These are phyloP conservation scores for Crenuchus spilurus DNA, from an alignment of 2,797 vertebrate genomes.

Conservation along the genomic window DNA sequence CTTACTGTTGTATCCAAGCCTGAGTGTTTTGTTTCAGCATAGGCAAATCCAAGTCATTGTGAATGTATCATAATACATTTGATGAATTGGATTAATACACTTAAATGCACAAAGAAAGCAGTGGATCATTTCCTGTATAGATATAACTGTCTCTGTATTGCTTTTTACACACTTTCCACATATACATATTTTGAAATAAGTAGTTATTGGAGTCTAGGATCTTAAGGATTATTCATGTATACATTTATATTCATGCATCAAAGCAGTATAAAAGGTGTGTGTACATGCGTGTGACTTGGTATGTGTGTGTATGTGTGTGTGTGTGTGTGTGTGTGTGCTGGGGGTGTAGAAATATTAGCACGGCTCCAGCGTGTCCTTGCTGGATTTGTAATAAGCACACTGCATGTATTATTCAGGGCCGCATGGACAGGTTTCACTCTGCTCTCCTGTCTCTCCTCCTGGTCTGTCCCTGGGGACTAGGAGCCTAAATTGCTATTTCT, in stretches of 20 bases:
- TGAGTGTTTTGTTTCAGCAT: neutral
- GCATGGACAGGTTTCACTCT: conserved; percentile 52
- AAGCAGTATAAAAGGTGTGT: neutral
- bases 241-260: neutral
- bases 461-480: conserved; percentile 51
- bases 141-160: too few relatives aligned
- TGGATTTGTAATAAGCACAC: conserved; percentile 59
- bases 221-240: neutral
- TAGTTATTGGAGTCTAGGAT: neutral
- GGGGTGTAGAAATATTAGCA: conserved; percentile 56
- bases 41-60: neutral
- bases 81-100: neutral
- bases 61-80: neutral
- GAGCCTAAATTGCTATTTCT: conserved; percentile 69
- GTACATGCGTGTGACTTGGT: neutral
- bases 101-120: neutral
- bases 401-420: conserved; percentile 64
- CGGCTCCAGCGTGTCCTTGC: conserved; percentile 46
- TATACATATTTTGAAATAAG: neutral
- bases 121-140: too few relatives aligned
- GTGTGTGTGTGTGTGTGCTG: conserved; percentile 9
- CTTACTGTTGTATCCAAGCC: neutral
- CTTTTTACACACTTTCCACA: too few relatives aligned
- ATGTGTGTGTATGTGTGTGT: conserved; percentile 5
- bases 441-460: conserved; percentile 38